Percentiles rank a stretch among this genome's conserved stretches.
Conservation (phyloP, 2,797 vertebrate genomes). For the Etheostoma nigrum region DNA sequence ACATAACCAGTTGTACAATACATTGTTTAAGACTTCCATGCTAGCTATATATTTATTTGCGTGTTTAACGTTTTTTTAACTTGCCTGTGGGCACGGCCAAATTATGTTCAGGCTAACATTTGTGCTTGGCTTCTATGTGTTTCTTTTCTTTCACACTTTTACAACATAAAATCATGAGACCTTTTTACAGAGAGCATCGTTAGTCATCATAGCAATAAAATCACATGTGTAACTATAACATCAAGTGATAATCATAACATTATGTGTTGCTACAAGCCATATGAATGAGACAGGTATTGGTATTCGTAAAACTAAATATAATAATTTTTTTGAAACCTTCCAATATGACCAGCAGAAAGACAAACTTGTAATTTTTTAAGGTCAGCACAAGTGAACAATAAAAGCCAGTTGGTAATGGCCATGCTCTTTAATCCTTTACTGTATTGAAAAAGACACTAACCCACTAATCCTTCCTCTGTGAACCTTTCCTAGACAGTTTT, state of each 20-base stretch:
- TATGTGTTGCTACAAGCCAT: not conserved
- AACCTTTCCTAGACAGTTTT: constrained; percentile 10
- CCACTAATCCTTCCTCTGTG: not conserved
- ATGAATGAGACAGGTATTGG: not conserved
- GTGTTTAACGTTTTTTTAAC: not conserved
- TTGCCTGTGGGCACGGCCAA: not conserved
- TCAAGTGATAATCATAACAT: not conserved
- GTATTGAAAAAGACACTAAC: not conserved
- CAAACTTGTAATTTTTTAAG: not conserved
- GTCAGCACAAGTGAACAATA: constrained; percentile 4
- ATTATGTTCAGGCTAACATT: not conserved
- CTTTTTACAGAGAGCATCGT: not conserved
- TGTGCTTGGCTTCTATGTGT: not conserved
- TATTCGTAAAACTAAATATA: not conserved
- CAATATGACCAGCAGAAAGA: not conserved
- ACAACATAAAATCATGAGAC: not conserved
- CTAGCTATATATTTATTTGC: not conserved
- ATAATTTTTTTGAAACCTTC: not conserved
- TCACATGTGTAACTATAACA: not conserved
- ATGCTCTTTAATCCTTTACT: constrained; percentile 34
- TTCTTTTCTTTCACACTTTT: not conserved
- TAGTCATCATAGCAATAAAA: not conserved
- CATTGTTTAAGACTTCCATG: not conserved
- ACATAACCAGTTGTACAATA: not conserved
- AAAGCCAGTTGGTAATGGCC: constrained; percentile 25